Evolutionary conservation across 2,113 vertebrate species (phyloP), one percentile per base, ranked within the genome.

Genomic region (Setophaga kirtlandii): DNA sequence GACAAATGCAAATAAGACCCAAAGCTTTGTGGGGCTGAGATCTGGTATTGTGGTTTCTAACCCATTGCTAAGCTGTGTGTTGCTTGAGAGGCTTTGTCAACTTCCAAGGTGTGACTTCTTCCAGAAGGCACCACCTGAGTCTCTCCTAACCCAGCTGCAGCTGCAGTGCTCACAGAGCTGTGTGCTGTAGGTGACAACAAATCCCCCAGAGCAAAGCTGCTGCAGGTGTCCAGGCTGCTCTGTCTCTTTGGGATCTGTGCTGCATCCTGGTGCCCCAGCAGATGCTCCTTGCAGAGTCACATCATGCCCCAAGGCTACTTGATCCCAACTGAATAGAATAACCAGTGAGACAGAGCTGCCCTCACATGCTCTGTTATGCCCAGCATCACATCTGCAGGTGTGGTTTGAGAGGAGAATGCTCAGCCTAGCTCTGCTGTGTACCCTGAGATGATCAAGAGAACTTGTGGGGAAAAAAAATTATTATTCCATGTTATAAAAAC

Each of bases 21-120:
- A 63, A 75, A 91, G 65, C 73, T 86, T 93, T 37, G 70, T 47
- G 50, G 59, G 27, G 14, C 63, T 92, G 33, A 70, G 55, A 69
- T 85, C 37, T 68, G 23, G 56, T 47, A 7, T 67, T 56, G 62
- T 68, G 28, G n/a, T 94, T 97, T 88, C 94, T 80, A 97, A 96
- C 69, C 76, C 87, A 77, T 53, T 4, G 6, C 53, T 91, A 74
- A 82, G 47, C 33, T 93, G 10, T 1, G 1, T 20, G 12, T 30
- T n/a, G 11, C 22, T 69, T 65, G 10, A 62, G 59, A 31, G 35
- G 35, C 6, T 74, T 67, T 42, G 12, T 18, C 60, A 71, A 12
- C 37, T 69, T 88, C 63, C 74, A 17, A 64, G 16, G 3, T 25
- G 49, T 35, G 9, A 74, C 9, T 74, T 65, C 5, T 59, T 28